A percentile compares a stretch with the other conserved stretches of the same genome.
Evolutionary conservation across 2,888 invertebrate genomes (phyloP).

Genomic region (Ormyrus thymus): DNA sequence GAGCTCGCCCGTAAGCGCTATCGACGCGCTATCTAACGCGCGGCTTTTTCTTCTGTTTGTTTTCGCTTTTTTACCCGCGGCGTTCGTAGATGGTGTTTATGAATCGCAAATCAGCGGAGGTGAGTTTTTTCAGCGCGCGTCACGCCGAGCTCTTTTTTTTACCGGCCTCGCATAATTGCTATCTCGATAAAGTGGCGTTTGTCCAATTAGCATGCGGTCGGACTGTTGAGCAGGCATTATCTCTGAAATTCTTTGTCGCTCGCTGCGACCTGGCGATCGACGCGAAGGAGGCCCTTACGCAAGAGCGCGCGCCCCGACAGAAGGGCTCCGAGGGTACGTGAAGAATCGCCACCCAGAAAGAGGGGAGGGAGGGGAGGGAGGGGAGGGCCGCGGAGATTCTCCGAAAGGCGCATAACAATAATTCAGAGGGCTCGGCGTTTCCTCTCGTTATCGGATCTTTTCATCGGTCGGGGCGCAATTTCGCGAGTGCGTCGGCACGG

Average conservation of each 20-base stretch:
- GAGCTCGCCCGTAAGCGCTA: not conserved
- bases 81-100: not conserved
- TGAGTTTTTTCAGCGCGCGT: conserved; percentile 4
- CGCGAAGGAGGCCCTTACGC: no score
- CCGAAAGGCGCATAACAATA: conserved; percentile 28
- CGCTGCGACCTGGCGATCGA: not conserved
- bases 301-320: no score
- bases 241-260: not conserved
- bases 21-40: not conserved
- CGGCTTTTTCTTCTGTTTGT: conserved; percentile 6
- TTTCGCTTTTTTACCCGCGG: not conserved
- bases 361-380: no score
- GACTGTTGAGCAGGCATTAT: not conserved
- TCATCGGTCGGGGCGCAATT: conserved; percentile 41
- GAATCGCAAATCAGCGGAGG: conserved; percentile 12
- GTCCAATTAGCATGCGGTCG: conserved; percentile 16
- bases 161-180: not conserved
- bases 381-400: not conserved
- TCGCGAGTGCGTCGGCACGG: conserved; percentile 36
- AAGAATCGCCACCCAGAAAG: not conserved
- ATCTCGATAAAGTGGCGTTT: conserved; percentile 15
- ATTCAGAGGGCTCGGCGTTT: conserved; percentile 27
- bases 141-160: not conserved
- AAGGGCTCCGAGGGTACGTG: not conserved
- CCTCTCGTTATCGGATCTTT: conserved; percentile 51